A percentile compares a stretch with the other conserved stretches of the same genome.
These are phyloP conservation scores for Salvelinus namaycush DNA, from an alignment of 2,113 vertebrate species.

Conservation along the genomic window DNA sequence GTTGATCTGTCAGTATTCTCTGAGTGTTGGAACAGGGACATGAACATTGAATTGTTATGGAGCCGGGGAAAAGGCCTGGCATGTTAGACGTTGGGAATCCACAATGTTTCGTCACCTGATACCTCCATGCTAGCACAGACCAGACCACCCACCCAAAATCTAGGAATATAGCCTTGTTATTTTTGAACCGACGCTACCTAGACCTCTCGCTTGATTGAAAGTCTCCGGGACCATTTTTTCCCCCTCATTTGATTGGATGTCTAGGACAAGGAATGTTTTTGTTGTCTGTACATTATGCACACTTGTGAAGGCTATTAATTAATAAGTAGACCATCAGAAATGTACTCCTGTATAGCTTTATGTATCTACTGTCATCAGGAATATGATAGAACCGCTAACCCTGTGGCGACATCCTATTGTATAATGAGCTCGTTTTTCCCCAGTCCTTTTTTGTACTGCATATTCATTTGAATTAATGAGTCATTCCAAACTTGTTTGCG, in stretches of 20 bases:
- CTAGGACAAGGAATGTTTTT: slow-evolving; percentile 16
- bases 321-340: slow-evolving; percentile 26
- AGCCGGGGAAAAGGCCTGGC: slow-evolving; percentile 27
- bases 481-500: too few relatives aligned
- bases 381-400: not conserved
- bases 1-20: slow-evolving; percentile 32
- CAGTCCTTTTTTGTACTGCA: too few relatives aligned
- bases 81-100: slow-evolving; percentile 28
- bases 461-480: too few relatives aligned
- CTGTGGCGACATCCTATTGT: too few relatives aligned
- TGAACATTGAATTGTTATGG: slow-evolving; percentile 35
- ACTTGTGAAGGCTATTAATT: slow-evolving; percentile 3
- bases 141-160: slow-evolving; percentile 59
- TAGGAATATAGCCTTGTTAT: slow-evolving; percentile 41
- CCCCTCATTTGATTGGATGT: not conserved
- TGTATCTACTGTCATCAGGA: not conserved
- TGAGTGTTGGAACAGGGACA: slow-evolving; percentile 35
- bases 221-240: not conserved
- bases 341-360: not conserved
- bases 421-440: too few relatives aligned
- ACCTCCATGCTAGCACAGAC: slow-evolving; percentile 39
- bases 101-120: slow-evolving; percentile 38
- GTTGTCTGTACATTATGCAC: too few relatives aligned
- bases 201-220: slow-evolving; percentile 11
- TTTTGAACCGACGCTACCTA: slow-evolving; percentile 36